A percentile compares a stretch with the other conserved stretches of the same genome.
phyloP scores from a whole-genome alignment of 2,797 vertebrate species.

The Poliocrania exsul region DNA sequence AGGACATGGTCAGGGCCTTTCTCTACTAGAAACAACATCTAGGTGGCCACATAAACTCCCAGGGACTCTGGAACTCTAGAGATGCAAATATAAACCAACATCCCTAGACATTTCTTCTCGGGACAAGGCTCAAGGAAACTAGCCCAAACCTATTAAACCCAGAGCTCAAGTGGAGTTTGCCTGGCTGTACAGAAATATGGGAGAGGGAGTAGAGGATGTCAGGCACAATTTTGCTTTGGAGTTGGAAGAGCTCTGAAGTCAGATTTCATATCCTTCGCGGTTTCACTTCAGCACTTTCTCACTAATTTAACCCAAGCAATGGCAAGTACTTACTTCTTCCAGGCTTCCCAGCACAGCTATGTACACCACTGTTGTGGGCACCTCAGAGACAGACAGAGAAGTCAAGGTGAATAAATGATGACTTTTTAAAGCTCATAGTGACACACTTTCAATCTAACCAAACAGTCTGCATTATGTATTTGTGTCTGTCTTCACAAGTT shows the following conservation, averaged over 20 bases:
- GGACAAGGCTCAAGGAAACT: not conserved
- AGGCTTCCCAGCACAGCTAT: not conserved
- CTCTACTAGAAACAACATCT: not conserved
- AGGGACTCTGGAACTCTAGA: not conserved
- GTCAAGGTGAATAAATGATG: not conserved
- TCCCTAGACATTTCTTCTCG: not conserved
- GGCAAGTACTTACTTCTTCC: not conserved
- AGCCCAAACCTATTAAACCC: not conserved
- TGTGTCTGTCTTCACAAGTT: constrained; percentile 3
- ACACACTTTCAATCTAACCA: not conserved
- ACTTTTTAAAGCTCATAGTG: not conserved
- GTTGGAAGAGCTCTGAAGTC: not conserved
- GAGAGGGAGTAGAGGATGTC: not conserved
- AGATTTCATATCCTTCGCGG: not conserved
- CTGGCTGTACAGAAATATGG: not conserved
- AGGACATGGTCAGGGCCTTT: not conserved
- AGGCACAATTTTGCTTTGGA: fast-evolving
- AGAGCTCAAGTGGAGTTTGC: not conserved
- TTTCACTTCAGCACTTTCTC: not conserved
- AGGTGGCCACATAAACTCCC: not conserved
- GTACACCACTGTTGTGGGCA: not conserved
- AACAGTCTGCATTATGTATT: not conserved
- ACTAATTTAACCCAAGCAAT: not conserved
- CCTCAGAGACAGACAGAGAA: not conserved
- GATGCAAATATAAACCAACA: not conserved